phyloP scores from a whole-genome alignment of 2,113 vertebrate species.

The Pedetes capensis region DNA sequence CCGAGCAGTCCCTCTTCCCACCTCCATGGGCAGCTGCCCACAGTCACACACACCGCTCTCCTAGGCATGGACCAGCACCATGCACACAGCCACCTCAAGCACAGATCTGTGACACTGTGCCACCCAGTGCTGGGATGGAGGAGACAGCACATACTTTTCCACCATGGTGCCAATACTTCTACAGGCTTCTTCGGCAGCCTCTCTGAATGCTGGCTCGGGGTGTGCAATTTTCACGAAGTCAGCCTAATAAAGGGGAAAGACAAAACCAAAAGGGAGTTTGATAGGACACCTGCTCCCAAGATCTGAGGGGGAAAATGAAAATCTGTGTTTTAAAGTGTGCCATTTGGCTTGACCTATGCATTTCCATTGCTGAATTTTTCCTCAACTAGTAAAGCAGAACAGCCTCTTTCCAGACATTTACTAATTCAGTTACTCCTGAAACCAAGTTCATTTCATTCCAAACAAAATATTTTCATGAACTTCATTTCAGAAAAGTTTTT shows the following conservation, averaged over 20 bases:
- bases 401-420: not conserved
- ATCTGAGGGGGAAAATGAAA: not conserved
- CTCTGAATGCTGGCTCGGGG: conserved; percentile 91
- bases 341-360: not conserved
- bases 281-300: not conserved
- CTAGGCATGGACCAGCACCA: not conserved
- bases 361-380: not conserved
- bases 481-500: not conserved
- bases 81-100: not conserved
- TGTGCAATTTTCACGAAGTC: conserved; percentile 98
- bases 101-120: rapidly evolving
- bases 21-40: not conserved
- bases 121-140: rapidly evolving
- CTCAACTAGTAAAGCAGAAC: not conserved
- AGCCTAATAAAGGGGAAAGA: conserved; percentile 83
- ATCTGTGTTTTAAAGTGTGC: not conserved
- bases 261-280: not conserved
- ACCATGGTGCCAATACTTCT: conserved; percentile 93
- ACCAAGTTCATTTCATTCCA: not conserved
- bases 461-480: not conserved
- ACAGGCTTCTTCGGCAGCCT: conserved; percentile 95
- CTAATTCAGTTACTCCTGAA: not conserved
- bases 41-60: not conserved
- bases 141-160: conserved; percentile 88
- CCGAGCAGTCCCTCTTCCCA: rapidly evolving